Percentiles rank a stretch among this genome's conserved stretches.
phyloP scores from a whole-genome alignment of 2,797 vertebrate species.

The Crocidura indochinensis region DNA sequence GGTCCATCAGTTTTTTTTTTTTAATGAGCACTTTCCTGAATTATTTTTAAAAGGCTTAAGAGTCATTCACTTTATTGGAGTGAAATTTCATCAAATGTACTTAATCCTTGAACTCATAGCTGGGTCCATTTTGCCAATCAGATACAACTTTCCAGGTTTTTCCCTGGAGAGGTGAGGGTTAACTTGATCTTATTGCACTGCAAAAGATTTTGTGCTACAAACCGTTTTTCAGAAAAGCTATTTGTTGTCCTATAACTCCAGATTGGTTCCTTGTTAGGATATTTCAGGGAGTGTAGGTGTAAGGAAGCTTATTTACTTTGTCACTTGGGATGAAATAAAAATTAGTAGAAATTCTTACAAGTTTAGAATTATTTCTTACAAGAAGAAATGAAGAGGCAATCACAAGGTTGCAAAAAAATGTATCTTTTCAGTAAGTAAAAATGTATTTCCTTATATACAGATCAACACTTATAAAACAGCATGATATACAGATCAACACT shows the following conservation, averaged over 20 bases:
- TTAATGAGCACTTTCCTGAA: constrained; percentile 49
- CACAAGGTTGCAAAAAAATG: constrained; percentile 14
- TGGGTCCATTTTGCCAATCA: constrained; percentile 88
- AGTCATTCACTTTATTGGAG: constrained; percentile 86
- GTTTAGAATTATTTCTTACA: not conserved
- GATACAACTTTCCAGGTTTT: constrained; percentile 87
- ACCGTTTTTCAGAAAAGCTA: constrained; percentile 88
- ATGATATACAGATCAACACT: constrained; percentile 6
- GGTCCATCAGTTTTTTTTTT: constrained; percentile 59
- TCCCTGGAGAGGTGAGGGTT: constrained; percentile 85
- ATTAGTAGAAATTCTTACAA: constrained; percentile 70
- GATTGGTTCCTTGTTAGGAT: constrained; percentile 82
- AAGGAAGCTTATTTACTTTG: constrained; percentile 9
- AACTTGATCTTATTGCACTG: constrained; percentile 87
- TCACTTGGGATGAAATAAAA: constrained; percentile 75
- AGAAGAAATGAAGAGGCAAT: constrained; percentile 51
- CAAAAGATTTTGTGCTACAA: constrained; percentile 87
- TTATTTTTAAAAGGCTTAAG: constrained; percentile 85
- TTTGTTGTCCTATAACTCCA: constrained; percentile 86
- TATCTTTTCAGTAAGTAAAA: constrained; percentile 66
- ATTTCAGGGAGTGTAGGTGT: constrained; percentile 68
- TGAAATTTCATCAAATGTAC: constrained; percentile 88
- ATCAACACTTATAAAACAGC: constrained; percentile 20
- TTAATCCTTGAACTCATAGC: constrained; percentile 86
- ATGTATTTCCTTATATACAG: constrained; percentile 60